Evolutionary conservation across 2,113 vertebrate species (phyloP).

Genomic region (Balaeniceps rex): DNA sequence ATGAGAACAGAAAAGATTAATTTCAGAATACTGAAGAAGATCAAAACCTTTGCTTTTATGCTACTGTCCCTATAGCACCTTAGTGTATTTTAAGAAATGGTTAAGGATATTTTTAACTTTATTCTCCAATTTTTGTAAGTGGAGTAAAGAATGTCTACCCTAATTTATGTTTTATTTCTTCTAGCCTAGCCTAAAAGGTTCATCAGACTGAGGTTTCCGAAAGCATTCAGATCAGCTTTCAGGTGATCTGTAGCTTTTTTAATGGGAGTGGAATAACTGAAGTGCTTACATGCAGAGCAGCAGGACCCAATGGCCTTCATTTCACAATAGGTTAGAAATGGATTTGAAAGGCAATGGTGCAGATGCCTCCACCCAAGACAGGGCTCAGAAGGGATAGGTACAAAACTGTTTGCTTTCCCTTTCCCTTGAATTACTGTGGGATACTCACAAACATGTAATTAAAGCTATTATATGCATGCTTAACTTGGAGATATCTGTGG

Average conservation of each 20-base stretch:
- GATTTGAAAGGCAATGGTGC: neutral
- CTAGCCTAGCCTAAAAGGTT: neutral
- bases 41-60: neutral
- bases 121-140: neutral
- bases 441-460: conserved; percentile 63
- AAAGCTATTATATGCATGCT: conserved; percentile 52
- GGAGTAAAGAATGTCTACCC: neutral
- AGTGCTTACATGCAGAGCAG: neutral
- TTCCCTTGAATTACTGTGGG: conserved; percentile 43
- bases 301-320: neutral
- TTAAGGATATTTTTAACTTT: neutral
- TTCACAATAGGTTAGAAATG: neutral
- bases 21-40: neutral
- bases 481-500: conserved; percentile 40
- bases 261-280: neutral
- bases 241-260: neutral
- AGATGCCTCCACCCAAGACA: neutral
- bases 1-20: neutral
- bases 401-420: conserved; percentile 42
- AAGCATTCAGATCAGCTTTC: too few relatives aligned
- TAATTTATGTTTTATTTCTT: neutral
- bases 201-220: too few relatives aligned
- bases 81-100: neutral
- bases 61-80: neutral
- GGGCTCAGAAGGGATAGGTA: neutral